phyloP scores from a whole-genome alignment of 2,797 vertebrate genomes.

The Brachyalestes nurse region DNA sequence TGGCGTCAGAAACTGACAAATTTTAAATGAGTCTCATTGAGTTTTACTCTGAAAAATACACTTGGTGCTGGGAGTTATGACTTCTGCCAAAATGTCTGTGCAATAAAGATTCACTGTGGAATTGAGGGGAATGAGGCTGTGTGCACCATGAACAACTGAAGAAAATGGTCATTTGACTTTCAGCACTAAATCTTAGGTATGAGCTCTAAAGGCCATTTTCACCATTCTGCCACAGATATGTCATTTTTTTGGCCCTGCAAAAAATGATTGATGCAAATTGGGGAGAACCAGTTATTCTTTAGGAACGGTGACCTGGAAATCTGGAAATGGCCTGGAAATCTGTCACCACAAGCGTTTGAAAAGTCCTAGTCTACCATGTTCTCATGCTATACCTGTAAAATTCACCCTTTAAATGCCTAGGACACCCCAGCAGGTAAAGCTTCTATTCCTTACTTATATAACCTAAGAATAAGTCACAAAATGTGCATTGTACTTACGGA shows the following conservation, averaged over 20 bases:
- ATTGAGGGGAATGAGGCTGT: not conserved
- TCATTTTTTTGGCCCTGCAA: not conserved
- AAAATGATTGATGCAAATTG: not conserved
- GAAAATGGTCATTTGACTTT: not conserved
- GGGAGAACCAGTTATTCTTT: not conserved
- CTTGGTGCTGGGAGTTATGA: not conserved
- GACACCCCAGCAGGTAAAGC: not conserved
- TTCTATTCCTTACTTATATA: not conserved
- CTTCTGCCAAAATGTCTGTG: constrained; percentile 2
- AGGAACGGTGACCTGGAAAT: not conserved
- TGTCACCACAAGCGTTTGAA: not conserved
- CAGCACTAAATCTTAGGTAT: not conserved
- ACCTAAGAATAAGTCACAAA: not conserved
- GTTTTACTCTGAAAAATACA: not conserved
- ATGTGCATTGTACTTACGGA: not conserved
- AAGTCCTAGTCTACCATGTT: not conserved
- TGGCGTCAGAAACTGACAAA: not conserved
- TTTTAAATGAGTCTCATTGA: not conserved
- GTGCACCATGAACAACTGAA: not conserved
- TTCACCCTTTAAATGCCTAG: not conserved
- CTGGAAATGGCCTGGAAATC: not conserved
- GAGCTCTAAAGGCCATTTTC: not conserved
- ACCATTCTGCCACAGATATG: not conserved
- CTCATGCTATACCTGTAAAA: not conserved
- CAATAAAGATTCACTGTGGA: not conserved